Evolutionary conservation across 2,797 vertebrate genomes (phyloP), one percentile per base, ranked within the genome.

Genomic region (Holocentrus rufus): DNA sequence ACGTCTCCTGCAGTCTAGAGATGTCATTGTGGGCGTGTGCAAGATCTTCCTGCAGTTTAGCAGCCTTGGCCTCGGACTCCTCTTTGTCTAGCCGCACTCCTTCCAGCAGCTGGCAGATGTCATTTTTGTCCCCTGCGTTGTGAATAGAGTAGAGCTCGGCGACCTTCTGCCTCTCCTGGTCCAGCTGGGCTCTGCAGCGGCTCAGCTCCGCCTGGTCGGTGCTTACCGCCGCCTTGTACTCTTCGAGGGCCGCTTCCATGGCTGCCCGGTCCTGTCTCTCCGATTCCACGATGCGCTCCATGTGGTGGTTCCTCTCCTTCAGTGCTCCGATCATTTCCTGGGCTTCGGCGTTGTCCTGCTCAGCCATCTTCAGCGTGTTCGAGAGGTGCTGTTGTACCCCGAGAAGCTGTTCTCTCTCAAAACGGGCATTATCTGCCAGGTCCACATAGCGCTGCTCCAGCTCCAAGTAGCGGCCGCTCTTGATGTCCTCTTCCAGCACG

Each of bases 331-430:
- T 98, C 93, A 99, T 93, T 79, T 96, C 96, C 27, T 99, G 97
- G 8, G 97, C 97, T 73, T 99, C 98, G 1, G 97, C 97, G 55
- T 98, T 98, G 90, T 99, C 98, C 83, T 98, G 97, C 36, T 99
- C 98, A 0, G 98, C 97, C 97, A 98, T 98, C 90, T 99, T 98
- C 76, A 99, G 83, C 0, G 98, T 98, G 87, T 98, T 98, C 85
- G 97, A 99, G 25, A 99, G 75, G 69, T 98, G 97, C 74, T 99
- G 98, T 79, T 99, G 98, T 56, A 99, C 98, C 0, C 97, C 98
- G 1, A 99, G 89, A 7, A 99, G 94, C 88, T 99, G 98, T 83
- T 99, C 98, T 1, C 97, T 92, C 69, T 99, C 98, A 36, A 99
- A 98, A 46, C 96, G 96, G 7, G 95, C 95, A 0, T 96, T 99